Conservation (phyloP, 2,113 vertebrate species). For the Cinclus cinclus region DNA sequence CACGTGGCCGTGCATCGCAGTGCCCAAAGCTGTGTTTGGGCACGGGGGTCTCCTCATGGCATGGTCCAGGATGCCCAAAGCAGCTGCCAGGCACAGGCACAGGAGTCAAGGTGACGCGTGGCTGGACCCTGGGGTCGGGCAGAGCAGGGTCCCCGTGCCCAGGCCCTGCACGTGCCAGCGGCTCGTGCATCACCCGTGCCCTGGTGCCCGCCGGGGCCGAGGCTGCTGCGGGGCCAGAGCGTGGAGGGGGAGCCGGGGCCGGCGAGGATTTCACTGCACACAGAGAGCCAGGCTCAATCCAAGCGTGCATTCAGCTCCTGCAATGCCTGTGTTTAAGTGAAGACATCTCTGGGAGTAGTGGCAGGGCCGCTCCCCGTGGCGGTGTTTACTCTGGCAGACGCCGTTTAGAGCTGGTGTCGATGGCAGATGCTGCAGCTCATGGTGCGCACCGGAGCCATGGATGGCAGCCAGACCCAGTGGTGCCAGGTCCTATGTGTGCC, state of each 20-base stretch:
- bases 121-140: accelerated
- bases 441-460: accelerated
- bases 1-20: accelerated
- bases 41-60: accelerated
- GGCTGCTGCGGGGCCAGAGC: not conserved
- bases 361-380: not conserved
- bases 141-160: accelerated
- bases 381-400: not conserved
- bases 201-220: not conserved
- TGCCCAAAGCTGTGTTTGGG: accelerated
- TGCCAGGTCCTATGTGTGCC: accelerated
- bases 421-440: not conserved
- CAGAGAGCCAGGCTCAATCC: not conserved
- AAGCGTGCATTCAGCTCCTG: not conserved
- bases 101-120: accelerated
- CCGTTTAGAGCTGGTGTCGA: not conserved
- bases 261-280: not conserved
- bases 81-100: not conserved
- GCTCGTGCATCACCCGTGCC: accelerated
- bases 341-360: not conserved
- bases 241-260: not conserved
- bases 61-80: accelerated
- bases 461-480: accelerated
- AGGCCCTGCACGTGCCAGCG: not conserved
- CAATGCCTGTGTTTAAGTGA: not conserved